Evolutionary conservation across 2,888 invertebrate genomes (phyloP).

Genomic region (Eurytoma adleriae): DNA sequence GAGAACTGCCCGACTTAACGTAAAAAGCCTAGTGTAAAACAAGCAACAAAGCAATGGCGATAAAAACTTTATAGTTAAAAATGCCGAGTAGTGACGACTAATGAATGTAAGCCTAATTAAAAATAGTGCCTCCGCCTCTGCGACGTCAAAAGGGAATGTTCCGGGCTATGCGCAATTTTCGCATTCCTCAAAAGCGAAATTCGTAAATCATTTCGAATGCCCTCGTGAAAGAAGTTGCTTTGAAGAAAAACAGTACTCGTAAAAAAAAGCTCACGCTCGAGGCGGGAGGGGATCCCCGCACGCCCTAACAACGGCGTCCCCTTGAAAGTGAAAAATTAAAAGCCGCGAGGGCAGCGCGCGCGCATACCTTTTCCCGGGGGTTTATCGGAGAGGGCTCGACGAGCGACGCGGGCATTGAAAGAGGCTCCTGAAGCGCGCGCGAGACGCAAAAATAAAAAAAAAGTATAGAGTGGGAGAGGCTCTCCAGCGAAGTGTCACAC

Average conservation of each 20-base stretch:
- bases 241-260: background rate
- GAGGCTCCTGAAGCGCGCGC: background rate
- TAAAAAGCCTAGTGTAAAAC: background rate
- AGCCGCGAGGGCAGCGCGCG: background rate
- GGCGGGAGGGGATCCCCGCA: background rate
- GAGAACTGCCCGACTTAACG: conserved; percentile 20
- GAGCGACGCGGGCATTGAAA: background rate
- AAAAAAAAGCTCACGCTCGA: background rate
- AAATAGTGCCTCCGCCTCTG: background rate
- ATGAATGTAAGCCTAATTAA: background rate
- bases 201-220: too few relatives aligned
- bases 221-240: background rate
- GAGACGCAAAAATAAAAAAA: conserved; percentile 2
- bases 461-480: conserved; percentile 3
- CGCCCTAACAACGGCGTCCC: background rate
- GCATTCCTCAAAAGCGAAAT: background rate
- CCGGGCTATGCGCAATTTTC: background rate
- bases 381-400: background rate
- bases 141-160: background rate
- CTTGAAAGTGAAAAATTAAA: conserved; percentile 32
- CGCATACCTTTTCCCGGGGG: background rate
- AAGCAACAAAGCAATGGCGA: background rate
- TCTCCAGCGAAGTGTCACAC: conserved; percentile 18
- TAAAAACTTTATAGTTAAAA: background rate
- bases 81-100: background rate